phyloP scores from a whole-genome alignment of 2,888 invertebrate species.

The Tetrapedia diversipes region DNA sequence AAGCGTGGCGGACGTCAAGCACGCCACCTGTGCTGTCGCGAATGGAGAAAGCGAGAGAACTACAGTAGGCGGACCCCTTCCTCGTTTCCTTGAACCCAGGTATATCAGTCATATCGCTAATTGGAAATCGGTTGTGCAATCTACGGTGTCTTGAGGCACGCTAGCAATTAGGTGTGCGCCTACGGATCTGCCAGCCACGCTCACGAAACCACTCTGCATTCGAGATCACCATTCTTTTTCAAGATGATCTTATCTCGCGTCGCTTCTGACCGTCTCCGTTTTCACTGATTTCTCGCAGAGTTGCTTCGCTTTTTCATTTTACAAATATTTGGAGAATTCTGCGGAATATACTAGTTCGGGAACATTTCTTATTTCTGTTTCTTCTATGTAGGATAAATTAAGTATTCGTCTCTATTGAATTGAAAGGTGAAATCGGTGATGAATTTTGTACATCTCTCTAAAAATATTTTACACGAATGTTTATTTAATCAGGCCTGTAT shows the following conservation, averaged over 20 bases:
- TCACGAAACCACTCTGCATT: slow-evolving; percentile 38
- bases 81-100: slow-evolving; percentile 66
- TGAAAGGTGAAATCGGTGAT: neutral
- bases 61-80: slow-evolving; percentile 58
- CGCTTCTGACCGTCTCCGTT: slow-evolving; percentile 31
- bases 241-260: slow-evolving; percentile 28
- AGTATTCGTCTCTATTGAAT: neutral
- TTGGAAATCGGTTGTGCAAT: slow-evolving; percentile 69
- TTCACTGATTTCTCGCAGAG: slow-evolving; percentile 15
- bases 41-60: slow-evolving; percentile 20
- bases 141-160: slow-evolving; percentile 60
- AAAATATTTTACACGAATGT: too few relatives aligned
- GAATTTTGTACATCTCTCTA: neutral
- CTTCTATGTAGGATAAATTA: neutral
- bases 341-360: neutral
- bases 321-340: neutral
- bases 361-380: neutral
- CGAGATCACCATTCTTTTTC: slow-evolving; percentile 37
- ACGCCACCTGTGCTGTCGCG: slow-evolving; percentile 55
- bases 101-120: slow-evolving; percentile 70
- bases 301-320: slow-evolving; percentile 30
- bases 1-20: slow-evolving; percentile 51
- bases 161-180: slow-evolving; percentile 61
- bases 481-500: too few relatives aligned
- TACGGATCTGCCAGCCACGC: slow-evolving; percentile 40